These are phyloP conservation scores for Agrotis segetum DNA, from an alignment of 2,888 invertebrate genomes.

Conservation along the genomic window DNA sequence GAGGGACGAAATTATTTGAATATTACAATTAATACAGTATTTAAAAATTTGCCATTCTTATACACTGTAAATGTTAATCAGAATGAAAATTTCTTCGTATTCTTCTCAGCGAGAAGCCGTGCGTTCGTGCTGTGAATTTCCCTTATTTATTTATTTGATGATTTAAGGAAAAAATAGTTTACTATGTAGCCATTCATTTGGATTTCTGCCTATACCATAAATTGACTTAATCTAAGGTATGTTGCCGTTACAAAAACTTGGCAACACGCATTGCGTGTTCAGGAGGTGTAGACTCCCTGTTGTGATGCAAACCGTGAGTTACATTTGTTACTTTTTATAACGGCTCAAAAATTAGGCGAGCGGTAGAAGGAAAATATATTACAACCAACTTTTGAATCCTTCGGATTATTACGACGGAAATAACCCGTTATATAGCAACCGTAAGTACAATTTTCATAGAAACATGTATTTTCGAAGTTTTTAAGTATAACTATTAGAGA, in stretches of 20 bases:
- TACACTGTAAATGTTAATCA: not conserved
- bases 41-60: not conserved
- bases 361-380: not conserved
- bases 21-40: not conserved
- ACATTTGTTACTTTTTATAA: conserved; percentile 50
- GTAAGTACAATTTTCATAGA: too few species aligned
- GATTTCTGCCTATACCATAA: conserved; percentile 41
- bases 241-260: conserved; percentile 71
- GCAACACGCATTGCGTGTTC: conserved; percentile 83
- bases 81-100: not conserved
- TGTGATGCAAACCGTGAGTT: conserved; percentile 46
- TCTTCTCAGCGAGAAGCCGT: not conserved
- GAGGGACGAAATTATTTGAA: too few species aligned
- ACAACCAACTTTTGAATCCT: not conserved
- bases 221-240: conserved; percentile 42
- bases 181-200: not conserved
- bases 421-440: too few species aligned
- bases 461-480: too few species aligned
- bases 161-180: not conserved
- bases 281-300: conserved; percentile 61
- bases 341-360: not conserved
- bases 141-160: not conserved
- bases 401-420: too few species aligned
- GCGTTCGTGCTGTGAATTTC: not conserved
- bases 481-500: too few species aligned